These are phyloP conservation scores for Cataglyphis altisquamis DNA, from an alignment of 2,888 invertebrate genomes.

Conservation along the genomic window DNA sequence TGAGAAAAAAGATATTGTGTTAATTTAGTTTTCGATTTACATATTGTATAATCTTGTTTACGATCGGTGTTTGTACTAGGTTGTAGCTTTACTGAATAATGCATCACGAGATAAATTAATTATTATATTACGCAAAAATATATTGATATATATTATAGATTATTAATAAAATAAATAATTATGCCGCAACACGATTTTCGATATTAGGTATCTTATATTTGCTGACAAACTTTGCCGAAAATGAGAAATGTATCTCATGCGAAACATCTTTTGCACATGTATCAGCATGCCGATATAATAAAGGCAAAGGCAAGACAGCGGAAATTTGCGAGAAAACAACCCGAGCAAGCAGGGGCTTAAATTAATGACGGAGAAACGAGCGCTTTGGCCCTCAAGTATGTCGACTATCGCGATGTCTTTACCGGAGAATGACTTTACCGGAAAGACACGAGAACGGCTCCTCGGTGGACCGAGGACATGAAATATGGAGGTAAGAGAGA, in stretches of 20 bases:
- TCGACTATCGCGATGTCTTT: conserved; percentile 42
- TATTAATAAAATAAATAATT: neutral
- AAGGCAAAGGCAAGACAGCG: neutral
- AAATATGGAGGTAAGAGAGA: neutral
- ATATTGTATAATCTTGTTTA: neutral
- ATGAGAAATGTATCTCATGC: neutral
- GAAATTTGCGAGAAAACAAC: neutral
- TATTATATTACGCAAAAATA: neutral
- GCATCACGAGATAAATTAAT: neutral
- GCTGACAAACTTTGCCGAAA: neutral
- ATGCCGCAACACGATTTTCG: neutral
- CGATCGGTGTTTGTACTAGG: neutral
- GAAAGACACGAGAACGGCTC: neutral
- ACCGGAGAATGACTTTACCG: neutral
- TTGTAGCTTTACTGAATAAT: neutral
- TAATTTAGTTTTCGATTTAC: neutral
- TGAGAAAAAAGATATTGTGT: neutral
- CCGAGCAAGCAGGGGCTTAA: conserved; percentile 30
- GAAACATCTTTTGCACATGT: neutral
- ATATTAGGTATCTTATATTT: neutral
- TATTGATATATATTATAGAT: neutral
- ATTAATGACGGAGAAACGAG: conserved; percentile 59
- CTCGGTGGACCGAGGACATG: neutral
- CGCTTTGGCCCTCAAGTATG: conserved; percentile 33
- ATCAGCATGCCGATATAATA: neutral